Conservation (phyloP, 2,797 vertebrate genomes). For the Coluber constrictor region DNA sequence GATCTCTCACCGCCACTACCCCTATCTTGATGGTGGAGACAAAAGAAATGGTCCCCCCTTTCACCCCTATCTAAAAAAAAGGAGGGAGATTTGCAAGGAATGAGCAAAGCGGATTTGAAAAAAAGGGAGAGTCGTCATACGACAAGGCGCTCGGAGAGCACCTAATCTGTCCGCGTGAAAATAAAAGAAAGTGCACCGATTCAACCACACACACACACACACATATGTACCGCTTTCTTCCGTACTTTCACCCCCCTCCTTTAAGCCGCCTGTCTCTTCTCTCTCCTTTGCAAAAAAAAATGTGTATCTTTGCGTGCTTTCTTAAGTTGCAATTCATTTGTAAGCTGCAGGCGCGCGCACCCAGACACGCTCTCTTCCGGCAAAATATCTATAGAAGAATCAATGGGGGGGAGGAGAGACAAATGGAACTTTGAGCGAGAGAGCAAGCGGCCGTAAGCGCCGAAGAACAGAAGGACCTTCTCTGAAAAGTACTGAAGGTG, state of each 20-base stretch:
- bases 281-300: background rate
- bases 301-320: background rate
- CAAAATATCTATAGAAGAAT: constrained; percentile 3
- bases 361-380: constrained; percentile 6
- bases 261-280: background rate
- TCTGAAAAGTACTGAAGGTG: constrained; percentile 1
- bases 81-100: background rate
- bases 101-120: background rate
- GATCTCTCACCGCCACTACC: background rate
- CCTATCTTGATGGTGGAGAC: constrained; percentile 16
- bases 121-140: background rate
- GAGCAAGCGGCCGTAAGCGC: background rate
- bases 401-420: background rate
- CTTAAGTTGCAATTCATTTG: constrained; percentile 24
- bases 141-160: background rate
- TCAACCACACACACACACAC: background rate
- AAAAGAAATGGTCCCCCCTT: background rate
- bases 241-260: background rate
- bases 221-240: background rate
- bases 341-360: constrained; percentile 15
- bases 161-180: background rate
- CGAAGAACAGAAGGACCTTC: background rate
- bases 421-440: constrained; percentile 5
- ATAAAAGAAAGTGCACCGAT: background rate
- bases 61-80: background rate